phyloP scores from a whole-genome alignment of 2,113 vertebrate species.

The Corythornis vintsioides region DNA sequence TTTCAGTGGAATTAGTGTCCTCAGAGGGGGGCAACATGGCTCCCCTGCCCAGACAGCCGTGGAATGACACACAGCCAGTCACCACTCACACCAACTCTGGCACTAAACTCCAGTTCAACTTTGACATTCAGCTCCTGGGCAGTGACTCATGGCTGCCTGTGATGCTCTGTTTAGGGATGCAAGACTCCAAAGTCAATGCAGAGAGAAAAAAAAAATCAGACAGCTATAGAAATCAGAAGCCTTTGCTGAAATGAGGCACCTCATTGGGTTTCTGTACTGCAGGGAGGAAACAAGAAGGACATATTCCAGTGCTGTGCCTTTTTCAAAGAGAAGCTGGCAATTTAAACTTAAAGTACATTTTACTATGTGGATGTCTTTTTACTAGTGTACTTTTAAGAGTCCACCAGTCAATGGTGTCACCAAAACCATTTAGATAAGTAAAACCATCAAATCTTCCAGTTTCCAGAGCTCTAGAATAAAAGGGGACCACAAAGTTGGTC shows the following conservation, averaged over 20 bases:
- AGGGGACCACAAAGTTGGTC: background rate
- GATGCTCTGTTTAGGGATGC: slow-evolving; percentile 37
- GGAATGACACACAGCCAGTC: slow-evolving; percentile 3
- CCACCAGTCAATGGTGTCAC: background rate
- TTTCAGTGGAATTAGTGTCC: background rate
- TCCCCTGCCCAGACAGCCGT: slow-evolving; percentile 32
- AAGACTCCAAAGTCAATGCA: slow-evolving; percentile 41
- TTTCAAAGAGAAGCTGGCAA: background rate
- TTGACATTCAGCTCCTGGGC: slow-evolving; percentile 74
- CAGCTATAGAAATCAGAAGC: background rate
- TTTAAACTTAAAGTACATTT: background rate
- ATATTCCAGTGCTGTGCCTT: background rate
- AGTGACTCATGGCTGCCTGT: slow-evolving; percentile 61
- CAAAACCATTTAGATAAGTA: background rate
- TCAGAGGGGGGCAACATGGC: background rate
- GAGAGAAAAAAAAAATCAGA: background rate
- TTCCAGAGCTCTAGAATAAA: background rate
- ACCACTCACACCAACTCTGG: slow-evolving; percentile 55
- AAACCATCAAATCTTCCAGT: background rate
- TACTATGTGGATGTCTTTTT: background rate
- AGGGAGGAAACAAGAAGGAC: background rate
- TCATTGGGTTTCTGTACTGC: background rate
- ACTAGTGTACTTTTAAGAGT: background rate
- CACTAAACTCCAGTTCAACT: slow-evolving; percentile 70
- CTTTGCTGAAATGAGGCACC: background rate